Conservation (phyloP, 2,797 vertebrate species). For the Siniperca undulata region DNA sequence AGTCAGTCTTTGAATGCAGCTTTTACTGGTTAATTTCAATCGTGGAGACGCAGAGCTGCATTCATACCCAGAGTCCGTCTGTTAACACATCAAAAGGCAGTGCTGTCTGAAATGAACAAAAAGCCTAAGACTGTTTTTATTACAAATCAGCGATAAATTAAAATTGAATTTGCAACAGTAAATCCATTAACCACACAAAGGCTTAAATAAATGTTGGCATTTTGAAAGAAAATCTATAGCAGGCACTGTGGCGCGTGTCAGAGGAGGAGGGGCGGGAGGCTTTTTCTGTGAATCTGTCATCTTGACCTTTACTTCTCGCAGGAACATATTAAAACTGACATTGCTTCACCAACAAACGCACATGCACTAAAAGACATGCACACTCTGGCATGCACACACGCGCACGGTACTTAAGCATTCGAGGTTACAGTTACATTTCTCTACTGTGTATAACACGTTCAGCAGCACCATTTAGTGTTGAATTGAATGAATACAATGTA, state of each 20-base stretch:
- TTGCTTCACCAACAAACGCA: constrained; percentile 50
- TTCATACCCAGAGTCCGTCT: constrained; percentile 32
- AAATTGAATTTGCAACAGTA: constrained; percentile 39
- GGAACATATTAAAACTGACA: constrained; percentile 64
- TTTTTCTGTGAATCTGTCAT: constrained; percentile 49
- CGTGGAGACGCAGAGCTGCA: constrained; percentile 26
- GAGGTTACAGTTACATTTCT: background rate
- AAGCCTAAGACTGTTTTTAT: constrained; percentile 33
- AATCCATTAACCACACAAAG: constrained; percentile 45
- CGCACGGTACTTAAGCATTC: background rate
- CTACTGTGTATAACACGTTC: background rate
- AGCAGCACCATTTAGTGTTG: constrained; percentile 61
- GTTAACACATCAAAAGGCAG: constrained; percentile 50
- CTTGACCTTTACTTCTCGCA: constrained; percentile 68
- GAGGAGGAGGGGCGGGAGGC: background rate
- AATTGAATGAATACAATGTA: accelerated
- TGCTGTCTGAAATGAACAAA: constrained; percentile 17
- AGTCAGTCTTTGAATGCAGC: constrained; percentile 53
- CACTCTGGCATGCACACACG: background rate
- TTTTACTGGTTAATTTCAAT: constrained; percentile 44
- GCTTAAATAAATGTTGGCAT: constrained; percentile 47
- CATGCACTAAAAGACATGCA: background rate
- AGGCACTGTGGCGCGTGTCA: constrained; percentile 18
- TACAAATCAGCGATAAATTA: constrained; percentile 31
- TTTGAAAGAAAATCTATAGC: constrained; percentile 51